These are phyloP conservation scores for Mycalesis mineus DNA, from an alignment of 2,888 invertebrate species.

Conservation along the genomic window DNA sequence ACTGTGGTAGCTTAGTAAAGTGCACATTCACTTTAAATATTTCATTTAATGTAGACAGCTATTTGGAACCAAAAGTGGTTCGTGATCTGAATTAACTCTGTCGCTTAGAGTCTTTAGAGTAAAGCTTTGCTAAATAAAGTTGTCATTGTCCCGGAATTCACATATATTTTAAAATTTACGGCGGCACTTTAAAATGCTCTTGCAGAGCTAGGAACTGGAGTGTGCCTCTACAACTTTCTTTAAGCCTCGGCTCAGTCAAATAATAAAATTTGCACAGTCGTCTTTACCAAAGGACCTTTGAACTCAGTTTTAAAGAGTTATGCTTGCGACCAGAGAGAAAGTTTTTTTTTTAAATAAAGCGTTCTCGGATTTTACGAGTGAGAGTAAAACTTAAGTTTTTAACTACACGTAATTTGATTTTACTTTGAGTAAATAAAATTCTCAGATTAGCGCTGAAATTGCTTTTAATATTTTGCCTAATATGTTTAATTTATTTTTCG, in stretches of 20 bases:
- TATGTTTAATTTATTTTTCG: no score
- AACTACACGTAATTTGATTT: no score
- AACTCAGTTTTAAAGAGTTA: background rate
- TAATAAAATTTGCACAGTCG: background rate
- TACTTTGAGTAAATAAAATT: no score
- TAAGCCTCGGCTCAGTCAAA: background rate
- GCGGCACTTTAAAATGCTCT: background rate
- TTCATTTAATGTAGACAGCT: background rate
- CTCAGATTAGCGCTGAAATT: no score
- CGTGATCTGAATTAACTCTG: constrained; percentile 5
- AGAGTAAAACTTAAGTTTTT: no score
- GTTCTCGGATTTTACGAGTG: background rate
- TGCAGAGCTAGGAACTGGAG: background rate
- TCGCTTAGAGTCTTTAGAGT: background rate
- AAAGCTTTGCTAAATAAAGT: background rate
- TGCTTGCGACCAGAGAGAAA: background rate
- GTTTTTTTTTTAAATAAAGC: background rate
- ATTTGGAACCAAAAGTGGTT: background rate
- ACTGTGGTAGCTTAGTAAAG: no score
- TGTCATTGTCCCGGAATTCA: background rate
- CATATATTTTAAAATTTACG: constrained; percentile 4
- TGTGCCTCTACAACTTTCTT: constrained; percentile 1
- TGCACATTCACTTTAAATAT: background rate
- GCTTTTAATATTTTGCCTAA: no score
- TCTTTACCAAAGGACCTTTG: background rate